Base-by-base conservation (phyloP, 2,113 vertebrate species). In the Castor canadensis region DNA sequence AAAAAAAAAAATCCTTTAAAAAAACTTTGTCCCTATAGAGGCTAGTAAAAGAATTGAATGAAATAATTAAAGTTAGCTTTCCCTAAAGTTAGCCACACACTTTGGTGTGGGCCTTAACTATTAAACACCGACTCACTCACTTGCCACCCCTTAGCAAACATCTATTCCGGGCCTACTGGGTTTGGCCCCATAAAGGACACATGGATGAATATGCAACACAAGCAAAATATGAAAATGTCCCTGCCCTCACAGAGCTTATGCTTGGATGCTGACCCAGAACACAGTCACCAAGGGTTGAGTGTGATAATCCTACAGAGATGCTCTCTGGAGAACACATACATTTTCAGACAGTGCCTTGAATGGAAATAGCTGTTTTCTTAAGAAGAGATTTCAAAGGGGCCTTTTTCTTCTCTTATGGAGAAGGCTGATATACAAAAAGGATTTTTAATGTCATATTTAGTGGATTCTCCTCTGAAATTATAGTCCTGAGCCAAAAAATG, bases 391-490 rank as follows among this genome's bases (percentile, higher is more conserved):
- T 75, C 69, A 43, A 69, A 92, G 86, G 49, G 56, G 30, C 54
- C 43, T 79, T 75, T 79, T 6, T 30, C 30, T 52, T 56, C 35
- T 81, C 56, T 60, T 91, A 49, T 2, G 9, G 47, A 91, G 40
- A 87, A 82, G 20, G 49, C 9, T 52, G 45, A 73, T n/a, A 32
- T 0, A 69, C 3, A 43, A 45, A 54, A 62, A 43, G 0, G 32
- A 6, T 7, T 80, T 17, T 8, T 17, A 67, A 45, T 19, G 5
- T 38, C 19, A 17, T n/a, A 38, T 54, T 66, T 47, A 40, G 32
- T 47, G 35, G 28, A 56, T 58, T 72, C 16, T 45, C 95, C 60
- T 93, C 76, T 26, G 35, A 96, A 83, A 73, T 72, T n/a, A 60
- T 9, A 71, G 54, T n/a, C 11, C 54, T 43, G 66, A 45, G 28